Percentiles rank a stretch among this genome's conserved stretches.
These are phyloP conservation scores for Pteropus alecto DNA, from an alignment of 2,113 vertebrate species.

Conservation along the genomic window DNA sequence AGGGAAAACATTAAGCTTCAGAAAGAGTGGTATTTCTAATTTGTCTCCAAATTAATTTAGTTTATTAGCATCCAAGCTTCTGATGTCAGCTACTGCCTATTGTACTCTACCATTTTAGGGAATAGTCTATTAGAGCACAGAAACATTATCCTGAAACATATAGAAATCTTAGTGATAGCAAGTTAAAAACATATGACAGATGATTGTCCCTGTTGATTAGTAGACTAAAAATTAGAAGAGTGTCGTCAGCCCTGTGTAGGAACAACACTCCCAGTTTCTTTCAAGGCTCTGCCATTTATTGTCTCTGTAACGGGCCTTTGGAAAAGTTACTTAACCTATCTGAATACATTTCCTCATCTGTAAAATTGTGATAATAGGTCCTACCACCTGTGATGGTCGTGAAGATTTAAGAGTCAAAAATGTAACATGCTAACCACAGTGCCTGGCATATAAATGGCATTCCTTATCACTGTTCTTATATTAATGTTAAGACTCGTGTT, in stretches of 20 bases:
- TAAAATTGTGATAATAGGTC: not conserved
- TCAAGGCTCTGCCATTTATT: not conserved
- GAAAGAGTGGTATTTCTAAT: not conserved
- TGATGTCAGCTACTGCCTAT: not conserved
- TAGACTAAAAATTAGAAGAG: not conserved
- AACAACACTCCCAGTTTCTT: not conserved
- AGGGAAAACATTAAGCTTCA: not conserved
- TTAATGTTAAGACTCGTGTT: slow-evolving; percentile 22
- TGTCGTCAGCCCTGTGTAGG: not conserved
- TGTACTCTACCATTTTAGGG: slow-evolving; percentile 2
- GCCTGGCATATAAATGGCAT: not conserved
- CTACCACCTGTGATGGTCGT: not conserved
- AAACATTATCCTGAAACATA: not conserved
- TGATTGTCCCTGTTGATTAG: not conserved
- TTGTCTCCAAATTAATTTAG: slow-evolving; percentile 37
- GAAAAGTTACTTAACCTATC: not conserved
- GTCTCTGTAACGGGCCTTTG: not conserved
- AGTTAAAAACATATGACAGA: not conserved
- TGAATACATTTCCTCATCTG: not conserved
- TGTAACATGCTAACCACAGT: not conserved
- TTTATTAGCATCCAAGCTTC: slow-evolving; percentile 24
- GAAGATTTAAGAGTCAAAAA: slow-evolving; percentile 6
- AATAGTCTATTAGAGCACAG: not conserved
- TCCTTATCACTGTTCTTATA: not conserved
- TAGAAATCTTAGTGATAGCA: not conserved